A percentile compares a stretch with the other conserved stretches of the same genome.
Evolutionary conservation across 2,113 vertebrate species (phyloP).

Genomic region (Eonycteris spelaea): DNA sequence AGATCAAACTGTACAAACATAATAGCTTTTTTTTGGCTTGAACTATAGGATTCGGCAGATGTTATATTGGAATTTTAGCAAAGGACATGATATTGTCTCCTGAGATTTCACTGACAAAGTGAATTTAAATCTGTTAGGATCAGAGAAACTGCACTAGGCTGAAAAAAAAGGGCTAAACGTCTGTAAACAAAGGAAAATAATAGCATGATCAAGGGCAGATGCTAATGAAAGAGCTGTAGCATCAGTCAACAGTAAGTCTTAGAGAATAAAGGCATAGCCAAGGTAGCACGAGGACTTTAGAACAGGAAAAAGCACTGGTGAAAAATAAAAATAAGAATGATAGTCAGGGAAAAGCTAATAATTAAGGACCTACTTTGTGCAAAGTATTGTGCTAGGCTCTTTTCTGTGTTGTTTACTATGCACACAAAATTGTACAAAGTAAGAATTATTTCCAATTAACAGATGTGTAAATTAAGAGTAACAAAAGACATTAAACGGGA

Average conservation of each 20-base stretch:
- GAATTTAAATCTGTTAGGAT: slow-evolving; percentile 59
- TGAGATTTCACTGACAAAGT: slow-evolving; percentile 64
- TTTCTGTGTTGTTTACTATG: neutral
- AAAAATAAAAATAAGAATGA: neutral
- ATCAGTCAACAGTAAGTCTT: neutral
- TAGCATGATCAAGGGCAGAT: neutral
- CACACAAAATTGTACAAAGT: neutral
- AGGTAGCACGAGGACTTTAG: neutral
- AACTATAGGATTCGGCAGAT: slow-evolving; percentile 57
- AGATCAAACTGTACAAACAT: neutral
- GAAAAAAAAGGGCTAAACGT: slow-evolving; percentile 30
- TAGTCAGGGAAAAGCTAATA: neutral
- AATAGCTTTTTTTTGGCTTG: slow-evolving; percentile 56
- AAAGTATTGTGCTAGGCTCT: neutral
- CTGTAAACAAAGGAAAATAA: slow-evolving; percentile 60
- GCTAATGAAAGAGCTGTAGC: neutral
- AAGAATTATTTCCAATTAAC: slow-evolving; percentile 14
- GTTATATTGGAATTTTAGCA: slow-evolving; percentile 65
- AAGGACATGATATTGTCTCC: slow-evolving; percentile 54
- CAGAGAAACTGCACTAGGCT: slow-evolving; percentile 38
- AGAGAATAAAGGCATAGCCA: neutral
- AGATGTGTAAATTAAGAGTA: neutral
- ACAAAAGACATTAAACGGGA: neutral
- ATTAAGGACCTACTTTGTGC: neutral
- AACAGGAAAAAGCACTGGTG: neutral